Base-by-base conservation (phyloP, 2,888 invertebrate species). In the Osmoderma eremita region DNA sequence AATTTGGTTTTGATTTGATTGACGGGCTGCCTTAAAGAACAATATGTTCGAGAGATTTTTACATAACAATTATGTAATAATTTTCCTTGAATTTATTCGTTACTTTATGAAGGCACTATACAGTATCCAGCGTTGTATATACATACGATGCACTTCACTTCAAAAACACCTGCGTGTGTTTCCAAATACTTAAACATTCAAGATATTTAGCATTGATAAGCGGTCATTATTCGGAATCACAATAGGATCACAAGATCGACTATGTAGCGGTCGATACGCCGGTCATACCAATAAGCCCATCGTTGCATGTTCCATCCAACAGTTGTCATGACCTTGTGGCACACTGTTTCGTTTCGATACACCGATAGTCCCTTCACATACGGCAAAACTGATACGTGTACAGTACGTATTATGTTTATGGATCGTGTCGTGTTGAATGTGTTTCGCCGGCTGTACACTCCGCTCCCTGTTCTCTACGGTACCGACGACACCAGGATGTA, bases 161-260 rank as follows among this genome's bases (percentile, higher is more conserved):
- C 15, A 24, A 17, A 42, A 12, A 45, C 58, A 58, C 58, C 58
- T 45, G 58, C 24, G 42, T 13, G 10, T 42, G 58, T 42, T 58
- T 58, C 22, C 58, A 58, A 65, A 61, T 67, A 62, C 61, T 67
- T 67, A 67, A 50, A 49, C 17, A 67, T 67, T 61, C 67, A 56
- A 53, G 67, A 67, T 67, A 53, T 50, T 22, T 51, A 62, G 39
- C 61, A 24, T 45, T 53, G 72, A 72, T 71, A 71, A 58, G 65
- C 63, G 36, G 63, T 69, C 69, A 71, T 72, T 71, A 70, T 65
- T 67, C 69, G 51, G 67, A 69, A 69, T 68, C 66, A 71, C 68
- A 64, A 53, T 56, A 61, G 53, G 61, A 61, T 58, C 68, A 63
- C 63, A 65, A 30, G 53, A 64, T 58, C 50, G 48, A 66, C 63